Evolutionary conservation across 2,113 vertebrate species (phyloP), one percentile per base, ranked within the genome.

Genomic region (Cavia porcellus): DNA sequence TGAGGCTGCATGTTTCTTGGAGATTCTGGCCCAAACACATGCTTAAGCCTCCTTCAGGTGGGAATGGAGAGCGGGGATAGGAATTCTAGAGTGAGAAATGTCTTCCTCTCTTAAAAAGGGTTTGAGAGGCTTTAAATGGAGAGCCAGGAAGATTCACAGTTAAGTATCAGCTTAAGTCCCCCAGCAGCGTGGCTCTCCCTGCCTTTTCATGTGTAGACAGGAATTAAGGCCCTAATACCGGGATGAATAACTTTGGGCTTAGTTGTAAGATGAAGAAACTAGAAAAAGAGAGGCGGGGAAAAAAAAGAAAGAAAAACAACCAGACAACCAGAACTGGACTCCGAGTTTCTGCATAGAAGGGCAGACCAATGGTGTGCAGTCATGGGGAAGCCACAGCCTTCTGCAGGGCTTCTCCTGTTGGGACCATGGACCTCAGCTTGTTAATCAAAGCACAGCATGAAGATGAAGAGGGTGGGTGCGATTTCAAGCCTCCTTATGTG

Each of bases 11-110:
- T 8, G 64, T 94, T 64, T 75, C 82, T 84, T 75, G 70, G 15
- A 5, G n/a, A 70, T 64, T 81, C 57, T 62, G 52, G 30, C 24
- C 61, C 42, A 47, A 3, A 3, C 12, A 20, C 9, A 22, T 2
- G 47, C 45, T 66, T 68, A 25, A 28, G 61, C 82, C 32, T 94
- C 61, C 52, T 95, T 86, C 72, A 90, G 87, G 88, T 90, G 77
- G 64, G 82, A 87, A 90, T 47, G 81, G 52, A 77, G 80, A 75
- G 8, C 20, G 38, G 64, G 17, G 68, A 72, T 84, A 86, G 95
- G 92, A 83, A 92, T 97, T 94, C 95, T 83, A 70, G 94, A 96
- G 86, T 84, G 83, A 96, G 74, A 90, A 97, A 97, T 55, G 86
- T 61, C 96, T 94, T 92, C 92, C 42, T 64, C 89, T 90, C 90